Evolutionary conservation across 2,888 invertebrate genomes (phyloP).

Genomic region (Drosophila emarginata): DNA sequence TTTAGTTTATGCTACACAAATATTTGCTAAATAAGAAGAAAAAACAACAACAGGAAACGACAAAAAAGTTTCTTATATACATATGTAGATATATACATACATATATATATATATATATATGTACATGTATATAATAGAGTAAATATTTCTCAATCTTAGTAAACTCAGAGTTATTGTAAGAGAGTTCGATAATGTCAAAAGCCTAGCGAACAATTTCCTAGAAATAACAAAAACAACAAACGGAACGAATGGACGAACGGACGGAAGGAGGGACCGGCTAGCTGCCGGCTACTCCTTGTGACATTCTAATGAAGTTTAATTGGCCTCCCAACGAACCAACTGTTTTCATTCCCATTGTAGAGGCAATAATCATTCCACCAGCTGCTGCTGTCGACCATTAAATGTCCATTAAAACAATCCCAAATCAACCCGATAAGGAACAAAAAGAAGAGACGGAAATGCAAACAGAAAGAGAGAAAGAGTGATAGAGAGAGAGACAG

Average conservation of each 20-base stretch:
- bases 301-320: slow-evolving; percentile 64
- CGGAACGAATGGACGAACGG: too few relatives aligned
- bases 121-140: background rate
- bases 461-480: background rate
- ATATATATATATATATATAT: too few relatives aligned
- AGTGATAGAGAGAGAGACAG: background rate
- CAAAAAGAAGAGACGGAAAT: too few relatives aligned
- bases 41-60: background rate
- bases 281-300: slow-evolving; percentile 34
- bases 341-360: slow-evolving; percentile 16
- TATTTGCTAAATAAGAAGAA: background rate
- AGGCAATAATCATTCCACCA: slow-evolving; percentile 11
- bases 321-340: slow-evolving; percentile 27
- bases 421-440: background rate
- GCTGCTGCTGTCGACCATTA: slow-evolving; percentile 5
- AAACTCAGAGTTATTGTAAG: too few relatives aligned
- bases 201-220: too few relatives aligned
- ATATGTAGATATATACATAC: too few relatives aligned
- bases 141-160: background rate
- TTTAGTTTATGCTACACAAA: background rate
- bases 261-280: too few relatives aligned
- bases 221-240: too few relatives aligned
- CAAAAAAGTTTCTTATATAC: background rate
- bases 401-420: slow-evolving; percentile 13
- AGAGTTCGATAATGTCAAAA: background rate